A percentile compares a stretch with the other conserved stretches of the same genome.
These are phyloP conservation scores for Chloroclystis v-ata DNA, from an alignment of 2,888 invertebrate species.

Conservation along the genomic window DNA sequence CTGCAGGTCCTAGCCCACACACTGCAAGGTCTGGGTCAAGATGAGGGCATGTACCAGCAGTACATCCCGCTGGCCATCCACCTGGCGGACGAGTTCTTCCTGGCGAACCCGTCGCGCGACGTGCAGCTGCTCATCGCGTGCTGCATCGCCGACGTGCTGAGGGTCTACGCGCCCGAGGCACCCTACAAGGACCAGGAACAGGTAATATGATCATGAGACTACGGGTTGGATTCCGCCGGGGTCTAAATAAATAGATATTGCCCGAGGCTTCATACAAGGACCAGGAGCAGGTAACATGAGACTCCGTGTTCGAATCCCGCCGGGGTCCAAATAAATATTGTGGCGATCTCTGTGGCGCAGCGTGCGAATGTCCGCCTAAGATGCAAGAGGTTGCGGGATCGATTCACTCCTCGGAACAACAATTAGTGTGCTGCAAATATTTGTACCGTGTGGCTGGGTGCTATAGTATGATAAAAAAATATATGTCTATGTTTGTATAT, in stretches of 20 bases:
- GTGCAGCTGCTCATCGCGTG: slow-evolving; percentile 97
- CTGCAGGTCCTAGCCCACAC: slow-evolving; percentile 91
- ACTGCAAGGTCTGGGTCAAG: slow-evolving; percentile 97
- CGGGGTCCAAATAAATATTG: no score
- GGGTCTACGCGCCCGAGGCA: slow-evolving; percentile 98
- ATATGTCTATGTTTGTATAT: no score
- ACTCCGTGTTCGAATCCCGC: no score
- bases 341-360: background rate
- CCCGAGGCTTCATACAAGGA: background rate
- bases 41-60: slow-evolving; percentile 95
- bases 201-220: slow-evolving; percentile 79
- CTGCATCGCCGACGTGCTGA: slow-evolving; percentile 96
- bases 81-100: slow-evolving; percentile 94
- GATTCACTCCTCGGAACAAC: no score
- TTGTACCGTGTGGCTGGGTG: no score
- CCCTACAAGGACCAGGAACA: slow-evolving; percentile 98
- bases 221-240: no score
- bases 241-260: no score
- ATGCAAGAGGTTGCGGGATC: no score
- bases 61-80: slow-evolving; percentile 95
- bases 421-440: no score
- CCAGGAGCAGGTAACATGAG: no score
- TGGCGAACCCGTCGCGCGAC: slow-evolving; percentile 92
- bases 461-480: no score
- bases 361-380: no score